phyloP scores from a whole-genome alignment of 2,888 invertebrate genomes.

The Digitonthophagus gazella region DNA sequence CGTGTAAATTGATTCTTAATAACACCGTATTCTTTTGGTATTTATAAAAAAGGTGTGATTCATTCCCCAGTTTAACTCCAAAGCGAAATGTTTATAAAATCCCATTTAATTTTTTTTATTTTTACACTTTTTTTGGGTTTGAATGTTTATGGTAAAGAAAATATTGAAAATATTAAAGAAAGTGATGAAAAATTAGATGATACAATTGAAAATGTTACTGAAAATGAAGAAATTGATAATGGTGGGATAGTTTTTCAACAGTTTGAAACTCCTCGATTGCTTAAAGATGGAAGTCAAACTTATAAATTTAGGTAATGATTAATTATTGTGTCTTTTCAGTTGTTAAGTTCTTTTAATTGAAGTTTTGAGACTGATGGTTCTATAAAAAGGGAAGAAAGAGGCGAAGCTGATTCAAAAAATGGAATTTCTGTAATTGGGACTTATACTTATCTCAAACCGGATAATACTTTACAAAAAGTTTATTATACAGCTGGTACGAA shows the following conservation, averaged over 20 bases:
- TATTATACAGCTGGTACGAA: neutral
- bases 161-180: neutral
- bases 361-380: neutral
- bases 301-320: neutral
- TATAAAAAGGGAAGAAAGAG: neutral
- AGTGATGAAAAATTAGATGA: neutral
- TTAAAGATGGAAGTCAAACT: neutral
- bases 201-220: neutral
- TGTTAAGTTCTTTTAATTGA: neutral
- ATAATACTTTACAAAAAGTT: neutral
- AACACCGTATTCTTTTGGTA: neutral
- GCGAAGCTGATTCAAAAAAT: neutral
- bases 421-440: neutral
- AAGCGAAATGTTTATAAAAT: neutral
- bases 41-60: neutral
- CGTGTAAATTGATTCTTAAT: neutral
- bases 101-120: neutral
- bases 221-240: no score
- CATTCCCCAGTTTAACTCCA: neutral
- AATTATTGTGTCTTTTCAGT: neutral
- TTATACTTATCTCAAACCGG: neutral
- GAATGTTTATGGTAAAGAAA: no score
- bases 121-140: neutral
- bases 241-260: neutral
- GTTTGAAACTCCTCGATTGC: neutral